phyloP scores from a whole-genome alignment of 2,888 invertebrate species.

The Anoplius nigerrimus region DNA sequence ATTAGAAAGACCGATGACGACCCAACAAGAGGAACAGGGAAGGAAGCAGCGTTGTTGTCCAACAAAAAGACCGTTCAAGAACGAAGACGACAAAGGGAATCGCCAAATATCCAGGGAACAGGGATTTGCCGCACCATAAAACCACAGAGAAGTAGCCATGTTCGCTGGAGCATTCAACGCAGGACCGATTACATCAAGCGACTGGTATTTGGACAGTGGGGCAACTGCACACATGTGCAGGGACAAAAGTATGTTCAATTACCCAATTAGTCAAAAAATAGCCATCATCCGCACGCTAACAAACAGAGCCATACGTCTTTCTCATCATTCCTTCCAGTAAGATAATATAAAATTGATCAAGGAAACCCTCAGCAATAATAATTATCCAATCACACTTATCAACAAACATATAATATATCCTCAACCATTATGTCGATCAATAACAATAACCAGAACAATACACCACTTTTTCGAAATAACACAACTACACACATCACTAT shows the following conservation, averaged over 20 bases:
- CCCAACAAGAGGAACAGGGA: background rate
- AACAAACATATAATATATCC: no score
- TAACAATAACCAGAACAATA: no score
- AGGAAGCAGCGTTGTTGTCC: background rate
- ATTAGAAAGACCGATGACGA: background rate
- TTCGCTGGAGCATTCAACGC: background rate
- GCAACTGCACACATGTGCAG: conserved; percentile 19
- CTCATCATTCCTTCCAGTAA: no score
- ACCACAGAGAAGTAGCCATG: background rate
- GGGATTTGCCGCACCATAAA: background rate
- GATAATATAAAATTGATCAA: no score
- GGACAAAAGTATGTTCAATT: background rate
- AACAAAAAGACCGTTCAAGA: background rate
- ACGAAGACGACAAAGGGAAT: background rate
- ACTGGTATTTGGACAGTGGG: conserved; percentile 15
- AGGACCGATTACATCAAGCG: background rate
- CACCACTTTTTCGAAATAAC: no score
- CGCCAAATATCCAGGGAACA: background rate
- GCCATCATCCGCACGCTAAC: no score
- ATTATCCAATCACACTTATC: no score
- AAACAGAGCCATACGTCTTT: no score
- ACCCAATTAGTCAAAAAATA: no score
- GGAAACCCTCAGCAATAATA: no score
- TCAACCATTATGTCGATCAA: no score
- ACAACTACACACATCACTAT: no score